Base-by-base conservation (phyloP, 2,113 vertebrate genomes). In the Cairina moschata region DNA sequence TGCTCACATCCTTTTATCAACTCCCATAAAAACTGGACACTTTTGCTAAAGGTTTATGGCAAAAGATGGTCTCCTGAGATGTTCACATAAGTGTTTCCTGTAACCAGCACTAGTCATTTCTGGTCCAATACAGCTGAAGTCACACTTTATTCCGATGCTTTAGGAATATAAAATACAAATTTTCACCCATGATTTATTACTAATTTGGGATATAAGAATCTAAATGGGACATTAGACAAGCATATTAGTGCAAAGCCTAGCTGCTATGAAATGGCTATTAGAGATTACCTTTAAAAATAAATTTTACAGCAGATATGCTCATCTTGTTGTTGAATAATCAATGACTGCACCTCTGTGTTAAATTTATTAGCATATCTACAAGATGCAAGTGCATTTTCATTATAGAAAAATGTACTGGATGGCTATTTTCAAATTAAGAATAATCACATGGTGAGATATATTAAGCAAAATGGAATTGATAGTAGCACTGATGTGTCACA, bases 281-380 rank as follows among this genome's bases (percentile, higher is more conserved):
- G 54, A 84, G 56, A 91, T 91, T 94, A 87, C 77, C 83, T 96
- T 94, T 93, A 93, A 94, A 97, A 95, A 89, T 93, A 83, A 82
- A 82, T 89, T 94, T 95, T 89, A 79, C 83, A 92, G 81, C 74
- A 79, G 36, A 79, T 95, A 82, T 50, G 81, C 88, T 96, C 92
- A 82, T 94, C 83, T 84, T 93, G 88, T 91, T 96, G 72, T 88
- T 94, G 90, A 92, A 93, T 96, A 96, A 95, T 96, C 95, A 93
- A 84, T 93, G 77, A 23, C 81, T 91, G 88, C 62, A 93, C 90
- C 92, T 92, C 77, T 79, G 17, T 95, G 90, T 93, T 95, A 93
- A 93, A 93, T 96, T 89, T 96, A 94, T 96, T 96, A 96, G 83
- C 88, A 85, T 96, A 95, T 82, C 83, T 89, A 93, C 91, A 90